Base-by-base conservation (phyloP, 2,888 invertebrate genomes). In the Diplazon laetatorius region DNA sequence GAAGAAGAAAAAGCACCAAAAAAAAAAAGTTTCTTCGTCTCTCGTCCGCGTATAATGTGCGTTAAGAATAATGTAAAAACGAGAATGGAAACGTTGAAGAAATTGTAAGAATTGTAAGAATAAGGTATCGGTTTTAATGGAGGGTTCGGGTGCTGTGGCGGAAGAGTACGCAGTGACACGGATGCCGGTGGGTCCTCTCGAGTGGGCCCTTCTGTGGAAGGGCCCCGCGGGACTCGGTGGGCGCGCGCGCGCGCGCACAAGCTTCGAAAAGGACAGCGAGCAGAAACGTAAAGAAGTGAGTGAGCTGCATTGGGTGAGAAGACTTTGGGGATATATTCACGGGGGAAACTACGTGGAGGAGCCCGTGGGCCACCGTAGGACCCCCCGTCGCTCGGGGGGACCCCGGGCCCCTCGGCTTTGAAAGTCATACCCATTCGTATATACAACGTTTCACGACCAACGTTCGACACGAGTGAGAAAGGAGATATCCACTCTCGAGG, bases 321-420 rank as follows among this genome's bases (percentile, higher is more conserved):
- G n/a, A n/a, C n/a, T n/a, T n/a, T n/a, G n/a, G n/a, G n/a, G n/a
- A n/a, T n/a, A n/a, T 25, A 65, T 65, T 57, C 30, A 72, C 55
- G 52, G 60, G 55, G 66, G 46, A 59, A 39, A 68, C 30, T 6
- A 2, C 30, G n/a, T n/a, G 30, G 30, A 30, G 30, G 2, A 30
- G 2, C 30, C 30, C 39, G 55, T 68, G 75, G 82, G 72, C 82
- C 84, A 83, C 83, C 78, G 57, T 20, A 80, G 80, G 87, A 89
- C 88, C 89, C 87, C 89, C 89, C 85, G 88, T 87, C n/a, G n/a
- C n/a, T n/a, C n/a, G n/a, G n/a, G 83, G 89, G 82, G 80, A 80
- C 66, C n/a, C n/a, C n/a, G n/a, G 80, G 80, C 85, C 86, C 55
- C 86, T 87, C 85, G 87, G 79, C 85, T 87, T 87, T 87, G 86